A percentile compares a stretch with the other conserved stretches of the same genome.
Conservation (phyloP, 1,140 invertebrate genomes). For the Thaumatotibia leucotreta region DNA sequence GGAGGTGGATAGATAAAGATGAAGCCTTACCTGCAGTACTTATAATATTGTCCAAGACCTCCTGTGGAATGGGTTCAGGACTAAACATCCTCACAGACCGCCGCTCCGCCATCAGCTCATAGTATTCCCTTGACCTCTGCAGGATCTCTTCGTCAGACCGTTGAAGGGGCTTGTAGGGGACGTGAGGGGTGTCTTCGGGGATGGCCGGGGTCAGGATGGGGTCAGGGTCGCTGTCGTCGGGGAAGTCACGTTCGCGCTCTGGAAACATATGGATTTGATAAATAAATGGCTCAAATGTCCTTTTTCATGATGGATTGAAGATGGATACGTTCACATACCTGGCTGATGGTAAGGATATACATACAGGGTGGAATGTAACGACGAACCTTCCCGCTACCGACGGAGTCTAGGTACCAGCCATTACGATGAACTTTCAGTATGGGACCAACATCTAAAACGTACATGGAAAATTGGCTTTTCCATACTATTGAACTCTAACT, state of each 20-base stretch:
- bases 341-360: too few relatives aligned
- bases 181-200: constrained; percentile 81
- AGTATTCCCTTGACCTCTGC: constrained; percentile 81
- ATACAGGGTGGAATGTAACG: too few relatives aligned
- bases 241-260: constrained; percentile 41
- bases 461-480: too few relatives aligned
- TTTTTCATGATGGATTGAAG: too few relatives aligned
- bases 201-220: constrained; percentile 80
- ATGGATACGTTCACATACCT: not conserved
- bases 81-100: constrained; percentile 87
- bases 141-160: constrained; percentile 78
- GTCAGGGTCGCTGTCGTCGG: constrained; percentile 55
- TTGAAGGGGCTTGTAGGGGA: constrained; percentile 79
- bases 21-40: constrained; percentile 84
- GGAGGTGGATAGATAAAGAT: too few relatives aligned
- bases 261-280: not conserved
- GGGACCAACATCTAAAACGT: too few relatives aligned
- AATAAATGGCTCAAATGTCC: not conserved
- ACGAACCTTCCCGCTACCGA: too few relatives aligned
- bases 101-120: constrained; percentile 82
- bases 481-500: too few relatives aligned
- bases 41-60: constrained; percentile 87
- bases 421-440: too few relatives aligned
- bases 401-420: too few relatives aligned
- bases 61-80: constrained; percentile 81